A percentile compares a stretch with the other conserved stretches of the same genome.
These are phyloP conservation scores for Xiphophorus maculatus DNA, from an alignment of 2,113 vertebrate species.

Conservation along the genomic window DNA sequence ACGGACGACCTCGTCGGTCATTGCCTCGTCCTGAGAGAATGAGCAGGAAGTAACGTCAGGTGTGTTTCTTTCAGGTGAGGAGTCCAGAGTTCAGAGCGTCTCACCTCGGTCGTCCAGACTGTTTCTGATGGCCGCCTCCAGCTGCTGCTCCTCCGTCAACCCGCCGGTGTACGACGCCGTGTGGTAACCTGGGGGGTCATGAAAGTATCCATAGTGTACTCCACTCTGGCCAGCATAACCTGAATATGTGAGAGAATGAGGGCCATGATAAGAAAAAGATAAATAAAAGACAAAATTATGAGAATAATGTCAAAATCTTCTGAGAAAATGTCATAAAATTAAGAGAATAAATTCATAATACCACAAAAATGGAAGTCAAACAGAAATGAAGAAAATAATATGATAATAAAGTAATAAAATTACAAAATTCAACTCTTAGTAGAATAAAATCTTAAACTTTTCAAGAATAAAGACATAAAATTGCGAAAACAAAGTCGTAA, in stretches of 20 bases:
- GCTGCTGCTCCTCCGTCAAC: constrained; percentile 89
- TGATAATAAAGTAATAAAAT: too few relatives aligned
- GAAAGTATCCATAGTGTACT: constrained; percentile 10
- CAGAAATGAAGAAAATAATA: too few relatives aligned
- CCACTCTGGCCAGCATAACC: constrained; percentile 50
- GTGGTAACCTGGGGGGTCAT: constrained; percentile 61
- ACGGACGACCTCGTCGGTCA: constrained; percentile 42
- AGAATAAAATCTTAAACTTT: too few relatives aligned
- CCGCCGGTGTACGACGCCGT: constrained; percentile 70
- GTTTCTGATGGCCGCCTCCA: constrained; percentile 86
- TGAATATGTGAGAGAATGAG: neutral
- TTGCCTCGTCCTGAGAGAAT: constrained; percentile 40
- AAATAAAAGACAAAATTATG: too few relatives aligned
- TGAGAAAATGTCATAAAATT: too few relatives aligned
- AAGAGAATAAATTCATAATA: too few relatives aligned
- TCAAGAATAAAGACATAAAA: too few relatives aligned
- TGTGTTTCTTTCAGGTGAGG: neutral
- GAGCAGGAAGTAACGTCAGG: neutral
- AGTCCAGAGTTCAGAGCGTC: constrained; percentile 6
- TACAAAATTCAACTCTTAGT: too few relatives aligned
- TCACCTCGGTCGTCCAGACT: constrained; percentile 87
- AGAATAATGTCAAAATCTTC: too few relatives aligned
- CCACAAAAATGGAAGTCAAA: too few relatives aligned
- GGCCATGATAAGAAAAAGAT: too few relatives aligned
- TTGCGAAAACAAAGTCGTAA: too few relatives aligned